phyloP scores from a whole-genome alignment of 2,888 invertebrate species.

The Sthenelais limicola region DNA sequence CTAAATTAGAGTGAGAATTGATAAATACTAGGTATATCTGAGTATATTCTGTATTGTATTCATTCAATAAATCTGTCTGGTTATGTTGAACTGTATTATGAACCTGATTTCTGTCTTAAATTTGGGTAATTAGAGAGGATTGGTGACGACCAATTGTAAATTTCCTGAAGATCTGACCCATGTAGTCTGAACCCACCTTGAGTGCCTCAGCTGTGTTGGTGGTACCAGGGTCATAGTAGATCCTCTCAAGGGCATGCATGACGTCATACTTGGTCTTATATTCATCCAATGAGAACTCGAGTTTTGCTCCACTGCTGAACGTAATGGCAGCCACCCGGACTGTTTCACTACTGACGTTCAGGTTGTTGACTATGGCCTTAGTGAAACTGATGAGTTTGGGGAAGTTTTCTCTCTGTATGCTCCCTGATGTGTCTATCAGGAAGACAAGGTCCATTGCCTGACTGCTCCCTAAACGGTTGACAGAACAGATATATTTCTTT shows the following conservation, averaged over 20 bases:
- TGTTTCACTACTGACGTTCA: slow-evolving; percentile 3
- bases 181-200: too few species aligned
- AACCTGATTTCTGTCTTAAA: too few species aligned
- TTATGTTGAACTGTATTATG: too few species aligned
- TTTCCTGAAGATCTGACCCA: too few species aligned
- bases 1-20: too few species aligned
- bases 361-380: slow-evolving; percentile 1
- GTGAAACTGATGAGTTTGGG: neutral
- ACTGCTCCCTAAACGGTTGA: neutral
- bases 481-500: neutral
- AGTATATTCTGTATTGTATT: too few species aligned
- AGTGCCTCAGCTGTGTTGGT: slow-evolving; percentile 62
- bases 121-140: too few species aligned
- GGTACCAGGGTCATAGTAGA: slow-evolving; percentile 56
- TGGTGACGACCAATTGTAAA: too few species aligned
- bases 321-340: slow-evolving; percentile 45
- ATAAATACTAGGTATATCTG: too few species aligned
- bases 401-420: slow-evolving; percentile 32
- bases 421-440: slow-evolving; percentile 32
- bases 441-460: slow-evolving; percentile 22
- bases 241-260: slow-evolving; percentile 52
- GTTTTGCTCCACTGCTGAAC: slow-evolving; percentile 49
- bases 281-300: slow-evolving; percentile 52
- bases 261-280: slow-evolving; percentile 51
- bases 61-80: too few species aligned